phyloP scores from a whole-genome alignment of 1,140 invertebrate species.

The Caerostris extrusa region DNA sequence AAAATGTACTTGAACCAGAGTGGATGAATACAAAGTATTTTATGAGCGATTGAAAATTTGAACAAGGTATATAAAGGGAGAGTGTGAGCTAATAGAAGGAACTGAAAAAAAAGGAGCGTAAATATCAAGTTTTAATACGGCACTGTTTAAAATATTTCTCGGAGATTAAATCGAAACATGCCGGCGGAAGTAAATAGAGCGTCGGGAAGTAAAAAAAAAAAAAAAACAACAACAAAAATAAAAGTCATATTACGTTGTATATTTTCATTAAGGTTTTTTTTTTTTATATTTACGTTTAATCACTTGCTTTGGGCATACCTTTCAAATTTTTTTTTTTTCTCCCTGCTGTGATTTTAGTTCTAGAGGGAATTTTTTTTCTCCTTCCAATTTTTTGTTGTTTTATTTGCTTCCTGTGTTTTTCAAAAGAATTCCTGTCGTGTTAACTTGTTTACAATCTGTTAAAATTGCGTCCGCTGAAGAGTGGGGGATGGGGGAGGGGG shows the following conservation, averaged over 20 bases:
- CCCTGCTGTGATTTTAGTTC: neutral
- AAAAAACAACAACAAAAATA: neutral
- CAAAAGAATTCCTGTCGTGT: neutral
- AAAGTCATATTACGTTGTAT: neutral
- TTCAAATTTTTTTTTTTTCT: neutral
- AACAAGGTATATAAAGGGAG: too few relatives aligned
- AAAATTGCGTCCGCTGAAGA: neutral
- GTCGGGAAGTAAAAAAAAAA: neutral
- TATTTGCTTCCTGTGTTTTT: neutral
- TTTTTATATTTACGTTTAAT: neutral
- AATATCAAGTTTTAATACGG: neutral
- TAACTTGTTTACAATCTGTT: conserved; percentile 22
- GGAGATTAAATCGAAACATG: too few relatives aligned
- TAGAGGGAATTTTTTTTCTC: neutral
- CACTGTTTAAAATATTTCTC: neutral
- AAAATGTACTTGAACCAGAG: too few relatives aligned
- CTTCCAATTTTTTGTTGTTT: neutral
- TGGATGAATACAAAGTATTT: too few relatives aligned
- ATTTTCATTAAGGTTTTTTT: neutral
- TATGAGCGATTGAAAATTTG: too few relatives aligned
- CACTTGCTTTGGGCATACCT: neutral
- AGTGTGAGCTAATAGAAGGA: too few relatives aligned
- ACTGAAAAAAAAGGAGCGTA: neutral
- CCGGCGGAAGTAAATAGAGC: too few relatives aligned
- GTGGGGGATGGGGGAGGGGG: too few relatives aligned